Evolutionary conservation across 1,140 invertebrate genomes (phyloP).

Genomic region (Halesus radiatus): DNA sequence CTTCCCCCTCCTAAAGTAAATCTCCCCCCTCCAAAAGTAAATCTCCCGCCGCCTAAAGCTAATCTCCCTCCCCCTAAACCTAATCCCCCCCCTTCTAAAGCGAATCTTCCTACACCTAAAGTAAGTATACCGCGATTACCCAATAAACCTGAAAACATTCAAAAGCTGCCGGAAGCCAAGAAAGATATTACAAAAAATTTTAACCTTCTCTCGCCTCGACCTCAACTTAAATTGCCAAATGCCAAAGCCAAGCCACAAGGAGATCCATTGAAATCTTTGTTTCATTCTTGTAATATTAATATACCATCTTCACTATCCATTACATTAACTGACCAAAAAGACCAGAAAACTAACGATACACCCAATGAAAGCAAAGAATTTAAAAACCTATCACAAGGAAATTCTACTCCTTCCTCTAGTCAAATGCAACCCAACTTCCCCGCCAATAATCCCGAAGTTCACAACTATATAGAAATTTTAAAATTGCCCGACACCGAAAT

Average conservation of each 20-base stretch:
- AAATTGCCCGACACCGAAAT: conserved; percentile 70
- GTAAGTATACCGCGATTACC: not conserved
- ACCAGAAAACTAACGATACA: conserved; percentile 55
- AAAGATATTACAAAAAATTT: conserved; percentile 30
- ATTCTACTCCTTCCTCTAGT: conserved; percentile 27
- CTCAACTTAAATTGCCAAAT: conserved; percentile 31
- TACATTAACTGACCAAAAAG: conserved; percentile 71
- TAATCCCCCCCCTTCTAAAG: no score
- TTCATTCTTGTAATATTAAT: conserved; percentile 74
- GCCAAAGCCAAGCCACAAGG: conserved; percentile 60
- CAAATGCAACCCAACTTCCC: conserved; percentile 24
- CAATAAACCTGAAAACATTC: conserved; percentile 18
- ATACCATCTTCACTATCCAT: conserved; percentile 74
- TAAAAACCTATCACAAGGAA: conserved; percentile 35
- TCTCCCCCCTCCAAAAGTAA: no score
- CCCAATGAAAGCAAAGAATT: conserved; percentile 58
- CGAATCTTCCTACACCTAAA: conserved; percentile 9
- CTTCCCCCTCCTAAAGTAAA: not conserved
- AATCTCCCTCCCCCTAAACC: not conserved
- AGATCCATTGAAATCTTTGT: conserved; percentile 70
- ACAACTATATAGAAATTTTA: conserved; percentile 74
- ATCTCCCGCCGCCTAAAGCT: conserved; percentile 8
- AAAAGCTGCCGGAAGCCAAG: conserved; percentile 7
- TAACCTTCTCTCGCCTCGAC: conserved; percentile 10
- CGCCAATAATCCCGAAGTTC: conserved; percentile 69